These are phyloP conservation scores for Corythoichthys haematopterus DNA, from an alignment of 2,113 vertebrate genomes.

Conservation along the genomic window DNA sequence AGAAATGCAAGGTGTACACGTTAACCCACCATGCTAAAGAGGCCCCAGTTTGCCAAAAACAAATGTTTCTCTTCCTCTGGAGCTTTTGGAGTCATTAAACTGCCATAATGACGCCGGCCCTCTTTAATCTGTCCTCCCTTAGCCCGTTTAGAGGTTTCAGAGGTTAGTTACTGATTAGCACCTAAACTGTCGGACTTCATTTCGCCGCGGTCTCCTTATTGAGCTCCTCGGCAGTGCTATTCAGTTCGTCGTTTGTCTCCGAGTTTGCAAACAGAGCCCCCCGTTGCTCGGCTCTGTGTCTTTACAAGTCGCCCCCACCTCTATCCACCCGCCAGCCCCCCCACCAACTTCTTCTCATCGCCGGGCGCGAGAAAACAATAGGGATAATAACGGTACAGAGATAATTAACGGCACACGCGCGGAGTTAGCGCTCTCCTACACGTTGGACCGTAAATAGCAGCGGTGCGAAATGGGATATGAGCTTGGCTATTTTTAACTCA, in stretches of 20 bases:
- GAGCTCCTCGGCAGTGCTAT: constrained; percentile 48
- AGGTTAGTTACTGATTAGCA: constrained; percentile 65
- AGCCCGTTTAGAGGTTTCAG: constrained; percentile 55
- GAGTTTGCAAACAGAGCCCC: constrained; percentile 58
- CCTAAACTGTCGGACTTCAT: constrained; percentile 59
- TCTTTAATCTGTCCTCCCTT: constrained; percentile 42
- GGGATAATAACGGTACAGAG: constrained; percentile 56
- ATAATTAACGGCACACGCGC: constrained; percentile 46
- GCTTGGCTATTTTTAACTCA: constrained; percentile 18
- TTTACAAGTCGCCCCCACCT: constrained; percentile 40
- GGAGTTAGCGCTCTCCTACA: constrained; percentile 36
- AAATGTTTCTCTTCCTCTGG: constrained; percentile 35
- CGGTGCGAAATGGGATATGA: constrained; percentile 45
- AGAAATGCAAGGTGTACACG: background rate
- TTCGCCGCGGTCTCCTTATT: constrained; percentile 57
- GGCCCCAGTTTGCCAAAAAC: constrained; percentile 29
- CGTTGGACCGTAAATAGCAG: constrained; percentile 34
- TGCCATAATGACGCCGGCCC: constrained; percentile 40
- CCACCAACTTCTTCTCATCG: constrained; percentile 31
- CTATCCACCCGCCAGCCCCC: background rate
- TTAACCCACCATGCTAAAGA: constrained; percentile 9
- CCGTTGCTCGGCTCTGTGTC: constrained; percentile 53
- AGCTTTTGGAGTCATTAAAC: constrained; percentile 27
- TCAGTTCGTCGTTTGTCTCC: constrained; percentile 52
- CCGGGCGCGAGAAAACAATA: constrained; percentile 63